Base-by-base conservation (phyloP, 2,113 vertebrate species). In the Bambusicola thoracicus region DNA sequence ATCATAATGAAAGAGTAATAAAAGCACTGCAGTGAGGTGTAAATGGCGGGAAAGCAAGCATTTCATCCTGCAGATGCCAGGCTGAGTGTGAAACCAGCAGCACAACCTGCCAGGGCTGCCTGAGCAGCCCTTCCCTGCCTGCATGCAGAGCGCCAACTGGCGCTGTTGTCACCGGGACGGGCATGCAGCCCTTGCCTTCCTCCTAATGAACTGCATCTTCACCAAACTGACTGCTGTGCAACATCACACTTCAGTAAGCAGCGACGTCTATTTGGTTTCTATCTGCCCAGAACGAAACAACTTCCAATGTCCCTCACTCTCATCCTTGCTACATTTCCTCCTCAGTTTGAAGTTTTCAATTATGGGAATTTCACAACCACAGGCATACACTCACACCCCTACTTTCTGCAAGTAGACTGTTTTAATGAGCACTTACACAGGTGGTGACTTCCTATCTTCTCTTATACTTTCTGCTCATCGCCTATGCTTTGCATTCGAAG, bases 341-440 rank as follows among this genome's bases (percentile, higher is more conserved):
- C 13, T 51, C 24, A n/a, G 21, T 36, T 6, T 20, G 17, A 68
- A 76, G 40, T 68, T 44, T 59, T 72, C 15, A 8, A n/a, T 40
- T n/a, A 49, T 0, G 0, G 6, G 5, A 5, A n/a, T 68, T 77
- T 49, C 53, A 38, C 36, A 27, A 40, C 16, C 25, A 25, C 3
- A 63, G 61, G 10, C 15, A 27, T 16, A 22, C 8, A 20, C 4
- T 3, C 10, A 6, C 4, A 10, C 36, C 30, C 38, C 3, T 5
- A 4, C 20, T 13, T 83, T 48, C 20, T 3, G 9, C 11, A 46
- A 59, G 27, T 5, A 67, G 7, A 34, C 38, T 55, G 44, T 55
- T 91, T 72, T 27, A 49, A 59, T 61, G 40, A 41, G 13, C 61
- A 66, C 34, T 59, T 89, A 30, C 7, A 13, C 32, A 65, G 22